Base-by-base conservation (phyloP, 2,888 invertebrate species). In the Laspeyria flexula region DNA sequence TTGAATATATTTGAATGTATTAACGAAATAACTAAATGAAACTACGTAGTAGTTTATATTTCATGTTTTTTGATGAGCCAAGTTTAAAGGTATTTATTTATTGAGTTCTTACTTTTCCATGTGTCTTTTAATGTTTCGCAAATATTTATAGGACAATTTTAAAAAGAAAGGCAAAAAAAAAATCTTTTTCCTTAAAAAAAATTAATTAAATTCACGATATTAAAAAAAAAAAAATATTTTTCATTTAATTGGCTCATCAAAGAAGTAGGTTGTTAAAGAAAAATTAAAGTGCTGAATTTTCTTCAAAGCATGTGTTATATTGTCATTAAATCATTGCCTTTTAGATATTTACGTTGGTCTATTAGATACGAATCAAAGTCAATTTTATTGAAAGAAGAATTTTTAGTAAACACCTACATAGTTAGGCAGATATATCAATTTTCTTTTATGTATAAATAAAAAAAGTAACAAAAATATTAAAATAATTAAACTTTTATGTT, bases 341-440 rank as follows among this genome's bases (percentile, higher is more conserved):
- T 51, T 46, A 50, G 25, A 48, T 46, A 33, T 29, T 34, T 42
- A 23, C 30, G 15, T 37, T 53, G 42, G 49, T 48, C 30, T 47
- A 38, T 39, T 64, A 53, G 31, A 48, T 49, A 47, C 49, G 43
- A 53, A 48, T 47, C 25, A n/a, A 51, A 64, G 54, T 64, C 49
- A 65, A 60, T 60, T 68, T 60, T 43, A 54, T 43, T 35, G 11
- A 42, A 52, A 39, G 25, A 21, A 21, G 21, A 21, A 21, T 3
- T n/a, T n/a, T n/a, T n/a, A n/a, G n/a, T n/a, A n/a, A n/a, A n/a
- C n/a, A n/a, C n/a, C n/a, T n/a, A n/a, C n/a, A n/a, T n/a, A n/a
- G n/a, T n/a, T n/a, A n/a, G n/a, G n/a, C n/a, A n/a, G n/a, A n/a
- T n/a, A n/a, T n/a, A n/a, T n/a, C n/a, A n/a, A n/a, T n/a, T n/a